Base-by-base conservation (phyloP, 2,113 vertebrate species). In the Tychaedon coryphoeus region DNA sequence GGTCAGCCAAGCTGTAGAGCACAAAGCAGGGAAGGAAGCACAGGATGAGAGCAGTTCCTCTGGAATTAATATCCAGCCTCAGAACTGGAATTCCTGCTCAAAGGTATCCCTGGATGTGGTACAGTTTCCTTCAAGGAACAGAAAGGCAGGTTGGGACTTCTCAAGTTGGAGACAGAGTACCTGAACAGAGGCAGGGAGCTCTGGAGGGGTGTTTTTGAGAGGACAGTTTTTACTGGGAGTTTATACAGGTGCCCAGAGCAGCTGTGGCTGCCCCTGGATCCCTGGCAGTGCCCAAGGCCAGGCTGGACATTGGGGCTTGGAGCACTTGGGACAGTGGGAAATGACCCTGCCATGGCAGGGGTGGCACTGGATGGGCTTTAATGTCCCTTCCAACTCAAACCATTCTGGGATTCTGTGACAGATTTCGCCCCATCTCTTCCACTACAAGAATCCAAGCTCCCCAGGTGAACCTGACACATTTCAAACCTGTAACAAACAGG, bases 1-100 rank as follows among this genome's bases (percentile, higher is more conserved):
- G 98, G 67, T 99, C 98, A 17, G 98, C 97, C 97, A 99, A 97
- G 96, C 99, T 99, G 79, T 16, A 23, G 5, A 92, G 77, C 7
- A 77, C 36, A 93, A 45, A 86, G 42, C 42, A 65, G 47, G 28
- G 85, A 38, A 77, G 26, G 93, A 61, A 78, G 50, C 18, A 74
- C 16, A 53, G 66, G 34, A 5, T 92, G 31, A 96, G 66, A 61
- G 51, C 3, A 31, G 62, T 0, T 31, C 62, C 36, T 72, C 4
- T 19, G n/a, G 47, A 47, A 28, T 8, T 1, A 4, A 19, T 2
- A 29, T 4, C 71, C 70, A 72, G 33, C n/a, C 60, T 47, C 62
- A 89, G 26, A 73, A 48, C 36, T 43, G 33, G 16, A 34, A 12
- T 10, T 77, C 31, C 12, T 22, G 26, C 33, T 7, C 71, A 71